These are phyloP conservation scores for Frankliniella fusca DNA, from an alignment of 2,888 invertebrate species.

Conservation along the genomic window DNA sequence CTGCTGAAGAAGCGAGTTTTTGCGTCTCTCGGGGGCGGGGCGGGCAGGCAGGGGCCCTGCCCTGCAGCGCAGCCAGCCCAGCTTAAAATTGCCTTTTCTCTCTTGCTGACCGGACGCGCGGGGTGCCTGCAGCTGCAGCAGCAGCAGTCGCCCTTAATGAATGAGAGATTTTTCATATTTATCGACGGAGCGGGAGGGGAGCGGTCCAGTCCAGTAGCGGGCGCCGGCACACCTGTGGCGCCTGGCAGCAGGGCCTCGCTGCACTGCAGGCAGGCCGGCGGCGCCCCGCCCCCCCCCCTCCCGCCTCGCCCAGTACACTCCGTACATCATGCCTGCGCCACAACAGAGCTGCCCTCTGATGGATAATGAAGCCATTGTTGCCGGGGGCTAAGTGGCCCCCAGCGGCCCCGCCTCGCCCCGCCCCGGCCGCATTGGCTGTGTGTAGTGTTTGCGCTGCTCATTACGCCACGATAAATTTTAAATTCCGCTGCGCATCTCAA, in stretches of 20 bases:
- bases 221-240: background rate
- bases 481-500: conserved; percentile 13
- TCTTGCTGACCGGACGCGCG: too few species aligned
- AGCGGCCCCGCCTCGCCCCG: background rate
- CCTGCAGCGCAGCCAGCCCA: too few species aligned
- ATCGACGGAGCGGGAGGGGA: conserved; percentile 5
- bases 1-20: too few species aligned
- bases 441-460: background rate
- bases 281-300: background rate
- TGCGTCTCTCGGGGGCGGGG: too few species aligned
- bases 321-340: background rate
- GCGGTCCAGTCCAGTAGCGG: background rate
- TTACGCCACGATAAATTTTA: conserved; percentile 16
- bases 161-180: conserved; percentile 20
- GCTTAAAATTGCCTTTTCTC: too few species aligned
- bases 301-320: background rate
- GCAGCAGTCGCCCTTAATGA: background rate
- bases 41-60: too few species aligned
- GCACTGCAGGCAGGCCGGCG: background rate
- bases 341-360: background rate
- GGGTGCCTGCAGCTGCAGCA: too few species aligned
- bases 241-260: background rate
- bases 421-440: too few species aligned
- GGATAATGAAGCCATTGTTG: conserved; percentile 23
- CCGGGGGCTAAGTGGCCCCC: conserved; percentile 2